A percentile compares a stretch with the other conserved stretches of the same genome.
Evolutionary conservation across 2,888 invertebrate genomes (phyloP).

Genomic region (Leptogaster cylindrica): DNA sequence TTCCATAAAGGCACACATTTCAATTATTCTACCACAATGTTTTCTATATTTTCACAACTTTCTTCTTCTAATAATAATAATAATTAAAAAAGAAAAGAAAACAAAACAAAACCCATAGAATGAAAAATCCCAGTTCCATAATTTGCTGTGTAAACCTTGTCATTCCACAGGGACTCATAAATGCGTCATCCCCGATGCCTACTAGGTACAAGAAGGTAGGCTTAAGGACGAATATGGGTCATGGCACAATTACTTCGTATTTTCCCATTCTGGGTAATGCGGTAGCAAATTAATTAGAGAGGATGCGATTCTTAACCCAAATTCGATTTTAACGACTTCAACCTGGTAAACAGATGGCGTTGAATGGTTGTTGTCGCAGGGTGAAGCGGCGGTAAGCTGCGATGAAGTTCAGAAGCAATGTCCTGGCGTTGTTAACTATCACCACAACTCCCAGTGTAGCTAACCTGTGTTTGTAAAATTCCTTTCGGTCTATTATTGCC

Average conservation of each 20-base stretch:
- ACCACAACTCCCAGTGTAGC: not conserved
- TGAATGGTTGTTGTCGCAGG: not conserved
- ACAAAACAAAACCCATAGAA: too few species aligned
- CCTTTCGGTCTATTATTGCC: not conserved
- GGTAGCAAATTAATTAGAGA: conserved; percentile 29
- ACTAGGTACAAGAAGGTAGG: not conserved
- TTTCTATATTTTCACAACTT: too few species aligned
- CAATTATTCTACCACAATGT: too few species aligned
- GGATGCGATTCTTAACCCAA: conserved; percentile 38
- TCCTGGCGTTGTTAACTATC: not conserved
- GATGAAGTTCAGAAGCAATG: too few species aligned
- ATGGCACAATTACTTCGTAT: conserved; percentile 19
- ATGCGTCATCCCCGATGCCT: too few species aligned
- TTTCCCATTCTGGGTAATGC: conserved; percentile 23
- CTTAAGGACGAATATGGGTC: not conserved
- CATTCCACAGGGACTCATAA: too few species aligned
- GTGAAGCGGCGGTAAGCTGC: too few species aligned
- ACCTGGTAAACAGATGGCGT: conserved; percentile 19
- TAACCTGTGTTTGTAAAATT: not conserved
- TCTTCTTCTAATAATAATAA: too few species aligned
- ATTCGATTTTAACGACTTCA: conserved; percentile 41
- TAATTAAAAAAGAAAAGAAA: too few species aligned
- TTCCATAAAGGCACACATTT: too few species aligned
- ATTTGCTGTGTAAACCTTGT: too few species aligned
- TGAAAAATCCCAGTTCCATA: too few species aligned